A percentile compares a stretch with the other conserved stretches of the same genome.
phyloP scores from a whole-genome alignment of 2,888 invertebrate genomes.

The Ochropacha duplaris region DNA sequence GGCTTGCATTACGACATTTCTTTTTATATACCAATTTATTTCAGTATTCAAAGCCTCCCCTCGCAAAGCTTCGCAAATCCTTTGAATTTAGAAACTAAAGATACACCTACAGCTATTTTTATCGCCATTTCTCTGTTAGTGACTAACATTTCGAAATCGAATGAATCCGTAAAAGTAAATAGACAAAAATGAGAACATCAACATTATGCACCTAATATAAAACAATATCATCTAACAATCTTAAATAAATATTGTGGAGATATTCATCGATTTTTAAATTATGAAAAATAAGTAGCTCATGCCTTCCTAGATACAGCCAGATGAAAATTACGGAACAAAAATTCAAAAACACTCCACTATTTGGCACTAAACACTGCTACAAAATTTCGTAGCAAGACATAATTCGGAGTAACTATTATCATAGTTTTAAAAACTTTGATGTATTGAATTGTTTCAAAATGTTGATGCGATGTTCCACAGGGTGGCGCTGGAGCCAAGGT shows the following conservation, averaged over 20 bases:
- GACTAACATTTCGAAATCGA: constrained; percentile 40
- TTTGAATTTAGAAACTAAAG: constrained; percentile 31
- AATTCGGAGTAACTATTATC: background rate
- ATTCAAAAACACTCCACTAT: background rate
- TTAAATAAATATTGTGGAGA: too few relatives aligned
- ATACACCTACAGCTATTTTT: constrained; percentile 37
- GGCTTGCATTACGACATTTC: constrained; percentile 42
- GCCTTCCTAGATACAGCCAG: background rate
- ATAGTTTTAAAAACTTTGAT: background rate
- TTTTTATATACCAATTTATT: constrained; percentile 33
- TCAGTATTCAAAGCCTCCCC: constrained; percentile 35
- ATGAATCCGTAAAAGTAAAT: background rate
- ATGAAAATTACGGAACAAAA: background rate
- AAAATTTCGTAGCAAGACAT: background rate
- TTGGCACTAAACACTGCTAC: background rate
- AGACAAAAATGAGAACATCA: background rate
- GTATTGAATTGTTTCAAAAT: constrained; percentile 39
- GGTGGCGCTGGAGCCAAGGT: constrained; percentile 79
- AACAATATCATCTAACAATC: background rate
- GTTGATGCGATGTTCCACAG: constrained; percentile 67
- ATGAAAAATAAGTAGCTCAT: too few relatives aligned
- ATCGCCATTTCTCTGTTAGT: constrained; percentile 26
- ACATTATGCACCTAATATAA: too few relatives aligned
- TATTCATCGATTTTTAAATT: too few relatives aligned
- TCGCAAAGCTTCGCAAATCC: constrained; percentile 55